Percentiles rank a stretch among this genome's conserved stretches.
phyloP scores from a whole-genome alignment of 1,140 invertebrate genomes.

The Brachionus koreanus region DNA sequence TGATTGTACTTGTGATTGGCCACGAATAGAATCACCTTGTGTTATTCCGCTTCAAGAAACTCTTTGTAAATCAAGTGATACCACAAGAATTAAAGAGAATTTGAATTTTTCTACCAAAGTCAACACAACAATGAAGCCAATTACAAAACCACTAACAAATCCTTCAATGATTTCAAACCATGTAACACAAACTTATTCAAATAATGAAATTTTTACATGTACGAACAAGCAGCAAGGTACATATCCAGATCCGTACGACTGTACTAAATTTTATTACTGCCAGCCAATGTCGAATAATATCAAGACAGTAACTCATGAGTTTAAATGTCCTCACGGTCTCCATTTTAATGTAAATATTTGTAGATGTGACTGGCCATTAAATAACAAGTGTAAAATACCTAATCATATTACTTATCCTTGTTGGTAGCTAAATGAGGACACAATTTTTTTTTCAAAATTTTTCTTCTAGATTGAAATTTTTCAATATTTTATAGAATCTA shows the following conservation, averaged over 20 bases:
- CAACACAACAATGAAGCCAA: not conserved
- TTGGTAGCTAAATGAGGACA: too few relatives aligned
- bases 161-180: not conserved
- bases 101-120: not conserved
- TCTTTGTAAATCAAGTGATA: conserved; percentile 9
- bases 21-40: not conserved
- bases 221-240: not conserved
- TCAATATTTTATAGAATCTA: not conserved
- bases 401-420: conserved; percentile 14
- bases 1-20: conserved; percentile 44
- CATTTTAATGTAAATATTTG: conserved; percentile 23
- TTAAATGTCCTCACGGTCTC: conserved; percentile 23
- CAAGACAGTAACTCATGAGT: conserved; percentile 16
- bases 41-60: not conserved
- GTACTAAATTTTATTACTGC: conserved; percentile 43
- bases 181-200: not conserved
- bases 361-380: conserved; percentile 38
- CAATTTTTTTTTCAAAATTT: too few relatives aligned
- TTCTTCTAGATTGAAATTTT: too few relatives aligned
- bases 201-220: not conserved
- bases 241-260: conserved; percentile 25
- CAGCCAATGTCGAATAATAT: not conserved
- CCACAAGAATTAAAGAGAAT: not conserved
- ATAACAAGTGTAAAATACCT: not conserved
- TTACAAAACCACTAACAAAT: not conserved